phyloP scores from a whole-genome alignment of 2,797 vertebrate genomes.

The Caiman crocodilus region DNA sequence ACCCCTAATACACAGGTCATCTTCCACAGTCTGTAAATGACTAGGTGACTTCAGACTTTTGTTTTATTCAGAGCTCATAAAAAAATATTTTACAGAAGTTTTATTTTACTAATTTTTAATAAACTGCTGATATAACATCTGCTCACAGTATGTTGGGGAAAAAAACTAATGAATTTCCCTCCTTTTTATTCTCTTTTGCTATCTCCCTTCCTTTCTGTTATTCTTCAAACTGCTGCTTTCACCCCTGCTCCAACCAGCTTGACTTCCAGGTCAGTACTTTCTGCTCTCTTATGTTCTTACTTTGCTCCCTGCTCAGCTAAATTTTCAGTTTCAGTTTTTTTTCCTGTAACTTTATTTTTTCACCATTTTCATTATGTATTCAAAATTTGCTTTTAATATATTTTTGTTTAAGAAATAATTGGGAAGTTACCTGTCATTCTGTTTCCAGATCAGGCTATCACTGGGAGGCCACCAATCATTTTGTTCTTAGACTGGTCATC shows the following conservation, averaged over 20 bases:
- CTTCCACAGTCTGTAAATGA: neutral
- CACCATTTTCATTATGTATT: conserved; percentile 26
- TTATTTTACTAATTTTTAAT: conserved; percentile 51
- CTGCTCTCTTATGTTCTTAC: conserved; percentile 73
- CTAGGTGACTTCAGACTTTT: neutral
- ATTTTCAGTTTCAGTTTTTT: conserved; percentile 70
- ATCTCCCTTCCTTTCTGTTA: conserved; percentile 78
- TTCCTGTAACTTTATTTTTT: conserved; percentile 43
- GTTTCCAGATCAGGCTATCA: conserved; percentile 34
- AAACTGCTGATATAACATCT: conserved; percentile 75
- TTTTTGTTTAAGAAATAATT: neutral
- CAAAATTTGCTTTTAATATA: neutral
- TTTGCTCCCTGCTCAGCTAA: conserved; percentile 59
- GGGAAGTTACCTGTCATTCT: conserved; percentile 48
- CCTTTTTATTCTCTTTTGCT: conserved; percentile 82
- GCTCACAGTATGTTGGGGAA: conserved; percentile 73
- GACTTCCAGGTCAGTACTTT: conserved; percentile 93
- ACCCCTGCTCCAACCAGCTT: conserved; percentile 89
- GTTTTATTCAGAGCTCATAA: conserved; percentile 10
- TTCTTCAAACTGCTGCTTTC: conserved; percentile 84
- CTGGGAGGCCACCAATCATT: too few species aligned
- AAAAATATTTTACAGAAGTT: neutral
- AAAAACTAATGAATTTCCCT: conserved; percentile 82
- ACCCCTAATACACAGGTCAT: neutral
- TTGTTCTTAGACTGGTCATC: neutral